Conservation (phyloP, 2,797 vertebrate species). For the Pelobates cultripes region DNA sequence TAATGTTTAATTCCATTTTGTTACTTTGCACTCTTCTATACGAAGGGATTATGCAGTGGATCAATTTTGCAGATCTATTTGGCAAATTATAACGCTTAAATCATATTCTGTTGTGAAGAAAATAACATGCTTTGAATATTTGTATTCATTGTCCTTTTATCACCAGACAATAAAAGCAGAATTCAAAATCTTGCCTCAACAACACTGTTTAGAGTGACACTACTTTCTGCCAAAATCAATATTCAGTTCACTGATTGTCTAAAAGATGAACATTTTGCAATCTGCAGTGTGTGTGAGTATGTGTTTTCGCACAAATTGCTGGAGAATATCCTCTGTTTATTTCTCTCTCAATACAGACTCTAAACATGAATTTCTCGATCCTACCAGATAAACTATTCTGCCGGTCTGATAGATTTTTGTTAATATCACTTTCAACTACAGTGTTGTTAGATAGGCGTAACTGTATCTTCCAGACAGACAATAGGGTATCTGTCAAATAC, state of each 20-base stretch:
- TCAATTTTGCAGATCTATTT: slow-evolving; percentile 61
- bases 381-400: slow-evolving; percentile 58
- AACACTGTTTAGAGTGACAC: slow-evolving; percentile 39
- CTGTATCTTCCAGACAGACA: slow-evolving; percentile 68
- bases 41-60: slow-evolving; percentile 59
- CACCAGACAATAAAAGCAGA: slow-evolving; percentile 32
- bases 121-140: slow-evolving; percentile 53
- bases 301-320: slow-evolving; percentile 25
- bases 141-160: slow-evolving; percentile 51
- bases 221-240: slow-evolving; percentile 52
- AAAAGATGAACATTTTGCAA: slow-evolving; percentile 45
- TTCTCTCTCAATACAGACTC: slow-evolving; percentile 25
- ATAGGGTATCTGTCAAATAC: slow-evolving; percentile 67
- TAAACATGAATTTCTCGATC: slow-evolving; percentile 57
- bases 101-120: slow-evolving; percentile 56
- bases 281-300: not conserved
- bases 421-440: slow-evolving; percentile 63
- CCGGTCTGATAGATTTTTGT: slow-evolving; percentile 58
- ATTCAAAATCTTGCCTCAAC: slow-evolving; percentile 43
- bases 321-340: slow-evolving; percentile 34
- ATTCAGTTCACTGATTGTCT: slow-evolving; percentile 55
- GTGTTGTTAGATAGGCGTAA: slow-evolving; percentile 67
- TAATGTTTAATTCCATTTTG: slow-evolving; percentile 58
- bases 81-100: slow-evolving; percentile 59
- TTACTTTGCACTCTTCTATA: slow-evolving; percentile 55